Percentiles rank a stretch among this genome's conserved stretches.
These are phyloP conservation scores for Abrostola tripartita DNA, from an alignment of 2,888 invertebrate genomes.

Conservation along the genomic window DNA sequence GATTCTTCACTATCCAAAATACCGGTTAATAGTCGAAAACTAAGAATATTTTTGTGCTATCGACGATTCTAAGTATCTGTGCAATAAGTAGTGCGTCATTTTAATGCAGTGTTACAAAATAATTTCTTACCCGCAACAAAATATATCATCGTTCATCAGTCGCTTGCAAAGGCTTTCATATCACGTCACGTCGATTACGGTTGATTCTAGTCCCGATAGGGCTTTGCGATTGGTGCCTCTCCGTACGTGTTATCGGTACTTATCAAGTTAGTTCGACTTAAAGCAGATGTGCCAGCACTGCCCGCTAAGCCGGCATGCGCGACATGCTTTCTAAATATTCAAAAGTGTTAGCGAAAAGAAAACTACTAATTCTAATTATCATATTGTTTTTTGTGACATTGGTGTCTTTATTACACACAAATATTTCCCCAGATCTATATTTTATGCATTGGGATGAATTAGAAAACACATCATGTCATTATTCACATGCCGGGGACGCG, in stretches of 20 bases:
- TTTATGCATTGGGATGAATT: neutral
- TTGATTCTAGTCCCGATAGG: constrained; percentile 1
- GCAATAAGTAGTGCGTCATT: neutral
- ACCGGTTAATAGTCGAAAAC: no score
- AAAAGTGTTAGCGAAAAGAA: constrained; percentile 2
- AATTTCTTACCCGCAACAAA: neutral
- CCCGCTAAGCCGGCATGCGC: constrained; percentile 15
- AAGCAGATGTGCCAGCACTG: constrained; percentile 12
- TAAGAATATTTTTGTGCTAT: no score
- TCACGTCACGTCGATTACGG: constrained; percentile 2
- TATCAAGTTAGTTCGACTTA: constrained; percentile 7
- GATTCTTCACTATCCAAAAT: no score
- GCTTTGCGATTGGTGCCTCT: neutral
- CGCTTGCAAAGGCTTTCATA: neutral
- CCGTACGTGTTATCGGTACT: neutral
- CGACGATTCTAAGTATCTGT: neutral
- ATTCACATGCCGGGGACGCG: constrained; percentile 24
- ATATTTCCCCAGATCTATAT: constrained; percentile 7
- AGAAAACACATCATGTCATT: constrained; percentile 35
- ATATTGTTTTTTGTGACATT: constrained; percentile 11
- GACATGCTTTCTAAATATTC: neutral
- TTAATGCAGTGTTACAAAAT: neutral
- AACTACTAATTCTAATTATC: neutral
- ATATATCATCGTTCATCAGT: neutral
- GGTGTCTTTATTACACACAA: neutral